Evolutionary conservation across 2,797 vertebrate species (phyloP).

Genomic region (Malacoraja senta): DNA sequence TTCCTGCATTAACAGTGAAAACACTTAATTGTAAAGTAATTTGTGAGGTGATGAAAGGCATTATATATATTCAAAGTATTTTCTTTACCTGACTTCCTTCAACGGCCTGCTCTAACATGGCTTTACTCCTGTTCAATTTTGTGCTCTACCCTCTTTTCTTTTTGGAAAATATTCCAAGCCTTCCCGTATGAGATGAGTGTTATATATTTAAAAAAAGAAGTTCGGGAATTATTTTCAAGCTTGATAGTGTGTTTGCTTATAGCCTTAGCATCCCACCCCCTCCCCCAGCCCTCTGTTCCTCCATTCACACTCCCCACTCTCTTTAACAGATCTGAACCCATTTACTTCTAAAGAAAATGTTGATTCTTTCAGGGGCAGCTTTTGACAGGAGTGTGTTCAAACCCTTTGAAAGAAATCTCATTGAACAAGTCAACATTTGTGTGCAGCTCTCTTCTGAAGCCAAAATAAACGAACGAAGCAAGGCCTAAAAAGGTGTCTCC

Average conservation of each 20-base stretch:
- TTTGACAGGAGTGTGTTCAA: slow-evolving; percentile 23
- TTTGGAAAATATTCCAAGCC: background rate
- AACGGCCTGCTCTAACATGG: background rate
- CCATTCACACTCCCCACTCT: background rate
- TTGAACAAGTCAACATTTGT: slow-evolving; percentile 28
- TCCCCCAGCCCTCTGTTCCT: background rate
- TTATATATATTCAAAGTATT: no score
- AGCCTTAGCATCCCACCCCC: background rate
- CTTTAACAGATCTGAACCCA: background rate
- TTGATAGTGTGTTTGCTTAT: background rate
- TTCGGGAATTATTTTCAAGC: background rate
- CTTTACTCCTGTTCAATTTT: background rate
- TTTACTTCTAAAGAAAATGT: slow-evolving; percentile 6
- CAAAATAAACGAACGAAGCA: background rate
- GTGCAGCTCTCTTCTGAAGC: background rate
- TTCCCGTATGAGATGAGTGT: background rate
- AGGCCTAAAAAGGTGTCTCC: slow-evolving; percentile 13
- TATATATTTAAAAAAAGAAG: background rate
- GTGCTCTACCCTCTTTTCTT: background rate
- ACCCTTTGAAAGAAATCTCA: slow-evolving; percentile 4
- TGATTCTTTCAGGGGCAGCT: background rate
- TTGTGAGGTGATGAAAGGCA: background rate
- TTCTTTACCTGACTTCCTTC: background rate
- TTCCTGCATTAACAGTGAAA: no score
- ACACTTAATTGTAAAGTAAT: background rate